These are phyloP conservation scores for Sclerodermus sp. DNA, from an alignment of 2,888 invertebrate genomes.

Conservation along the genomic window DNA sequence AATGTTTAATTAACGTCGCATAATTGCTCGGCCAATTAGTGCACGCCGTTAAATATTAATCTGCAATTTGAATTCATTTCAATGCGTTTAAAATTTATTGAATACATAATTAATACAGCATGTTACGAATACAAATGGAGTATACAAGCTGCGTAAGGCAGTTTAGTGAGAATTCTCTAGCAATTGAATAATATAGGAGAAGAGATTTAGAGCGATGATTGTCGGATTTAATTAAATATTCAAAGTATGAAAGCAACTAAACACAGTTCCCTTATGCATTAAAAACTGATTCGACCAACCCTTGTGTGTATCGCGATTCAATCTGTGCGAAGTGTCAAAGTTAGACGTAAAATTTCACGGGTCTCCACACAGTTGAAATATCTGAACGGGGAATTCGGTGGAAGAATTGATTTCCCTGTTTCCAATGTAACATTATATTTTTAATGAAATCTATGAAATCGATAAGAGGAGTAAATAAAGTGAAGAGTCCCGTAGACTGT, in stretches of 20 bases:
- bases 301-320: too few relatives aligned
- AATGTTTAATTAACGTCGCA: conserved; percentile 54
- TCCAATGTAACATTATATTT: conserved; percentile 18
- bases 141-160: neutral
- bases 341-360: too few relatives aligned
- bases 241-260: too few relatives aligned
- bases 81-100: conserved; percentile 55
- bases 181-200: too few relatives aligned
- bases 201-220: too few relatives aligned
- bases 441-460: conserved; percentile 7
- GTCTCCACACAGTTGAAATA: too few relatives aligned
- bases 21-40: conserved; percentile 53
- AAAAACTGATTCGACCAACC: too few relatives aligned
- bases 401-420: conserved; percentile 13
- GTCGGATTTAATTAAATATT: too few relatives aligned
- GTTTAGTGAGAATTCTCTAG: too few relatives aligned
- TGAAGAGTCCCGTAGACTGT: conserved; percentile 18
- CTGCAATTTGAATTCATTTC: conserved; percentile 56
- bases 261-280: too few relatives aligned
- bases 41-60: conserved; percentile 53
- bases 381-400: neutral
- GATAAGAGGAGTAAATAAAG: conserved; percentile 1
- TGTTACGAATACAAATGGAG: conserved; percentile 39
- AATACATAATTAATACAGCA: conserved; percentile 49
- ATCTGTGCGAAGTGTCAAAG: too few relatives aligned